Evolutionary conservation across 2,888 invertebrate species (phyloP).

Genomic region (Adelphocoris suturalis): DNA sequence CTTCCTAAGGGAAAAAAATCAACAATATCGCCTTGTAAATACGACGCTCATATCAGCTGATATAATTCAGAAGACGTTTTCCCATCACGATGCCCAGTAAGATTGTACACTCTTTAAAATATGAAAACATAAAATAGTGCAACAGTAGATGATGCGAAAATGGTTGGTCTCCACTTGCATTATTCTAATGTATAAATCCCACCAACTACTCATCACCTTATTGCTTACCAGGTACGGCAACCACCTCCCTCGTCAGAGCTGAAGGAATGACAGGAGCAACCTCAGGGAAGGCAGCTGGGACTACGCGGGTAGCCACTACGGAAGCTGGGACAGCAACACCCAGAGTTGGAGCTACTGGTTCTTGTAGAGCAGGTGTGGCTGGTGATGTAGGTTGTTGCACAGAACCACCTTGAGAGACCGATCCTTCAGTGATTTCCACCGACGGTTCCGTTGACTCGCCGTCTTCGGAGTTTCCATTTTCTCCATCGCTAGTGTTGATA

Average conservation of each 20-base stretch:
- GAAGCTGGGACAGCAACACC: conserved; percentile 5
- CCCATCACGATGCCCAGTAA: no score
- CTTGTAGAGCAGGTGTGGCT: neutral
- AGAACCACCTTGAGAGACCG: neutral
- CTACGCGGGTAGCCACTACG: neutral
- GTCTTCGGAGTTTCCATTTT: conserved; percentile 39
- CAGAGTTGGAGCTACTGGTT: conserved; percentile 36
- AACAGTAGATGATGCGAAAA: no score
- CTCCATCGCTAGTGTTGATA: neutral
- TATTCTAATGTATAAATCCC: no score
- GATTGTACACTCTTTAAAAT: no score
- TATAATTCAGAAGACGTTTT: no score
- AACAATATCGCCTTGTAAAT: no score
- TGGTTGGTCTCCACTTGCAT: no score
- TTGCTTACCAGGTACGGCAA: conserved; percentile 25
- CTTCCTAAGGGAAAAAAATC: no score
- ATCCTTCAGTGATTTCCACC: conserved; percentile 14
- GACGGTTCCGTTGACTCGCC: conserved; percentile 43
- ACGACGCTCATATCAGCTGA: no score
- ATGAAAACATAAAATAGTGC: no score
- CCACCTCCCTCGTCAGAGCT: conserved; percentile 30
- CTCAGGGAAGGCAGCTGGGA: conserved; percentile 80
- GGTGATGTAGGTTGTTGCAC: neutral
- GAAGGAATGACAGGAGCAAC: conserved; percentile 73
- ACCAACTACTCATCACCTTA: no score